Evolutionary conservation across 2,888 invertebrate genomes (phyloP).

Genomic region (Blastobasis lacticolella): DNA sequence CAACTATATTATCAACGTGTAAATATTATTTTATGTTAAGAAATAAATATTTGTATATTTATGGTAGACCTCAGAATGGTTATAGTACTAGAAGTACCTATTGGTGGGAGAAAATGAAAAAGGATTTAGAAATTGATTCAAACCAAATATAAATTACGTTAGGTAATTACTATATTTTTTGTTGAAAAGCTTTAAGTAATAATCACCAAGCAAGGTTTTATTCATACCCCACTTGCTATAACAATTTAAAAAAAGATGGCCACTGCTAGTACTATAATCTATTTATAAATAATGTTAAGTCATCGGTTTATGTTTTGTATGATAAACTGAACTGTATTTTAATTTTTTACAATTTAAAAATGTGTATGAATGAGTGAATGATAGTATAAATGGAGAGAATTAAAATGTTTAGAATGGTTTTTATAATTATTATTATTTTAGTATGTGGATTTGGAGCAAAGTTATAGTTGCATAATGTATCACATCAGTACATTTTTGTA

Average conservation of each 20-base stretch:
- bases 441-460: constrained; percentile 18
- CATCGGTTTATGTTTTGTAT: constrained; percentile 56
- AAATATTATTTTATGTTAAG: constrained; percentile 43
- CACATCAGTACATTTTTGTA: constrained; percentile 39
- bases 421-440: constrained; percentile 17
- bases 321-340: constrained; percentile 60
- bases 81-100: constrained; percentile 40
- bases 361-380: constrained; percentile 33
- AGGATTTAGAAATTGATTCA: background rate
- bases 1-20: constrained; percentile 33
- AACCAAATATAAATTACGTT: no score
- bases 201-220: no score
- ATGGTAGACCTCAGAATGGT: constrained; percentile 32
- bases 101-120: constrained; percentile 13
- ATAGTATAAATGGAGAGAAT: constrained; percentile 13
- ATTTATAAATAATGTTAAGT: constrained; percentile 34
- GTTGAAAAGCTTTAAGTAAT: no score
- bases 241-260: constrained; percentile 6
- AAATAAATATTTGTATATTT: constrained; percentile 47
- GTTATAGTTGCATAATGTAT: constrained; percentile 33
- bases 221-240: no score
- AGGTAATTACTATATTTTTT: no score
- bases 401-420: constrained; percentile 33
- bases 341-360: constrained; percentile 20
- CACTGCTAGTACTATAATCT: constrained; percentile 33